Evolutionary conservation across 1,140 invertebrate species (phyloP).

Genomic region (Dendrolimus punctatus): DNA sequence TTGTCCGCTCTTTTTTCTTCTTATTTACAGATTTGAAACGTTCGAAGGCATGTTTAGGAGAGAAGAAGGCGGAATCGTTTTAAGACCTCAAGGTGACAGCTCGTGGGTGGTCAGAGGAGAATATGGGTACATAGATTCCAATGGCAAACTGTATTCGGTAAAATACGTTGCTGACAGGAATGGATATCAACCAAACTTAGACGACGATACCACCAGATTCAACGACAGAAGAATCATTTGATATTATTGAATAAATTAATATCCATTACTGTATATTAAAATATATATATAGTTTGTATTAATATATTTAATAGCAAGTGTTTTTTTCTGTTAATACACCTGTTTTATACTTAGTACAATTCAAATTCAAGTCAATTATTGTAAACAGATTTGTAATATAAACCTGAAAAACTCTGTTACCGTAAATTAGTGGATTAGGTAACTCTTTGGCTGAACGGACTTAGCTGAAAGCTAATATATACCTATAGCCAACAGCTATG

Average conservation of each 20-base stretch:
- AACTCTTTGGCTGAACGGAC: no score
- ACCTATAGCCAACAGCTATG: no score
- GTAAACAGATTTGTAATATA: no score
- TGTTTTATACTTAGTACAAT: no score
- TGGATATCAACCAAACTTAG: slow-evolving; percentile 35
- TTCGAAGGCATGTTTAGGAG: slow-evolving; percentile 49
- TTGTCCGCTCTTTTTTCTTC: slow-evolving; percentile 1
- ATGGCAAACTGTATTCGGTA: slow-evolving; percentile 28
- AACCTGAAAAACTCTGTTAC: no score
- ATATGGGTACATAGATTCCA: slow-evolving; percentile 47
- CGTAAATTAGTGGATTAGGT: no score
- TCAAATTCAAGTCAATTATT: no score
- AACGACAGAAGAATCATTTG: slow-evolving; percentile 56
- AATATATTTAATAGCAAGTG: no score
- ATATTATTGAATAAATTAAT: slow-evolving; percentile 4
- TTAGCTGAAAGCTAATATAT: no score
- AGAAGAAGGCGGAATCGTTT: slow-evolving; percentile 48
- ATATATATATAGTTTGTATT: no score
- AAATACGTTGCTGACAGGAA: slow-evolving; percentile 46
- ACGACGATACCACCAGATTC: slow-evolving; percentile 35
- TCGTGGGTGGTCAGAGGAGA: slow-evolving; percentile 41
- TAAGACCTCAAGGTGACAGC: slow-evolving; percentile 13
- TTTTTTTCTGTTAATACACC: no score
- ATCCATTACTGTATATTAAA: no score
- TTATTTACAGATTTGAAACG: slow-evolving; percentile 43